These are phyloP conservation scores for Pseudococcus longispinus DNA, from an alignment of 2,888 invertebrate genomes.

Conservation along the genomic window DNA sequence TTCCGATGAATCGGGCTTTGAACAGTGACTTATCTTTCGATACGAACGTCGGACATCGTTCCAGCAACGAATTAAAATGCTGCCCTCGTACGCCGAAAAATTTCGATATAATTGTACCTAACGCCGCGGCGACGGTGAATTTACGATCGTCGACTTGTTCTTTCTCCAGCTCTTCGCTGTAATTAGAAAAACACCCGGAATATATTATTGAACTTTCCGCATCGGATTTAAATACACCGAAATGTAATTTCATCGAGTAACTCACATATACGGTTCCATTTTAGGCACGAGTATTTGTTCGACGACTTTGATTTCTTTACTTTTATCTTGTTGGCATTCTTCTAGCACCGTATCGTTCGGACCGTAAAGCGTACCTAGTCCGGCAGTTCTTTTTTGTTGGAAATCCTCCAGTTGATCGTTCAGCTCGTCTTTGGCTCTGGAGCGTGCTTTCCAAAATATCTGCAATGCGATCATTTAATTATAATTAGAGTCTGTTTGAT, in stretches of 20 bases:
- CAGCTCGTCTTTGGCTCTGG: slow-evolving; percentile 82
- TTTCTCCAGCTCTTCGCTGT: slow-evolving; percentile 72
- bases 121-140: slow-evolving; percentile 77
- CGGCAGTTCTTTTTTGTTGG: slow-evolving; percentile 87
- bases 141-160: slow-evolving; percentile 69
- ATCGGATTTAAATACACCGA: no score
- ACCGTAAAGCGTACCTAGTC: slow-evolving; percentile 88
- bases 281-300: slow-evolving; percentile 75
- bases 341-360: slow-evolving; percentile 81
- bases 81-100: slow-evolving; percentile 74
- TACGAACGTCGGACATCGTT: slow-evolving; percentile 83
- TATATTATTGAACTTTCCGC: no score
- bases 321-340: slow-evolving; percentile 80
- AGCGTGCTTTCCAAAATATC: slow-evolving; percentile 86
- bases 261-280: slow-evolving; percentile 74
- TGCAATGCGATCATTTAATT: slow-evolving; percentile 59
- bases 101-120: slow-evolving; percentile 81
- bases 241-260: background rate
- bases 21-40: slow-evolving; percentile 80
- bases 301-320: slow-evolving; percentile 76
- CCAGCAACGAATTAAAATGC: slow-evolving; percentile 68
- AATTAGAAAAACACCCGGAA: slow-evolving; percentile 58
- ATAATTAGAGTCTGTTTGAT: background rate
- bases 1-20: slow-evolving; percentile 70
- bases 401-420: slow-evolving; percentile 82